Base-by-base conservation (phyloP, 2,113 vertebrate genomes). In the Planiliza haematocheilus region DNA sequence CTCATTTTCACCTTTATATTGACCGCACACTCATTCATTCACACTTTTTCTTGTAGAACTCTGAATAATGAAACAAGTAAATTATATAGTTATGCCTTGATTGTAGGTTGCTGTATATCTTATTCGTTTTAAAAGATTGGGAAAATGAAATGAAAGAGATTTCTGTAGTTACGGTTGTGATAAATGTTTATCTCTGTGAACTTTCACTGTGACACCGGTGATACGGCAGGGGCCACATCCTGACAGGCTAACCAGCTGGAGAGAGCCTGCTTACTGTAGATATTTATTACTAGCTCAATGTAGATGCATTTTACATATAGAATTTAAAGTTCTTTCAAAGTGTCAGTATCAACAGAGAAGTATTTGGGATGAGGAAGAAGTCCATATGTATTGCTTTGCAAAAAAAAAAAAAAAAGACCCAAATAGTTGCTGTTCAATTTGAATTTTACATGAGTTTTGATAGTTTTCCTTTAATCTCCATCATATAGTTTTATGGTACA, bases 211-310 rank as follows among this genome's bases (percentile, higher is more conserved):
- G 21, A 38, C 38, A 20, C 43, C 48, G 53, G 55, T 58, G 57
- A 45, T 30, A 21, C 21, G 45, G 55, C n/a, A 18, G 34, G 37
- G 46, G 30, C 12, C 9, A 34, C 60, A 16, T 17, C 30, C 52
- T 60, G 42, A 13, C 30, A 20, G 37, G 46, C 21, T 60, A 56
- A 61, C 52, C 63, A 76, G 52, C 30, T 64, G 68, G 61, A 34
- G 42, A 63, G 24, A 21, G 21, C 5, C 24, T 30, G 5, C 24
- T 30, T 5, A 30, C 24, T n/a, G n/a, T 9, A 65, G 51, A 39
- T 11, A 1, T 7, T 24, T 70, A n/a, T n/a, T n/a, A n/a, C n/a
- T n/a, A n/a, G n/a, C n/a, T n/a, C n/a, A n/a, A 62, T 39, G 59
- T 9, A 59, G 46, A 16, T 1, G 55, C 18, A 36, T 48, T 39